Conservation (phyloP, 2,888 invertebrate species). For the Oegoconia quadripuncta region DNA sequence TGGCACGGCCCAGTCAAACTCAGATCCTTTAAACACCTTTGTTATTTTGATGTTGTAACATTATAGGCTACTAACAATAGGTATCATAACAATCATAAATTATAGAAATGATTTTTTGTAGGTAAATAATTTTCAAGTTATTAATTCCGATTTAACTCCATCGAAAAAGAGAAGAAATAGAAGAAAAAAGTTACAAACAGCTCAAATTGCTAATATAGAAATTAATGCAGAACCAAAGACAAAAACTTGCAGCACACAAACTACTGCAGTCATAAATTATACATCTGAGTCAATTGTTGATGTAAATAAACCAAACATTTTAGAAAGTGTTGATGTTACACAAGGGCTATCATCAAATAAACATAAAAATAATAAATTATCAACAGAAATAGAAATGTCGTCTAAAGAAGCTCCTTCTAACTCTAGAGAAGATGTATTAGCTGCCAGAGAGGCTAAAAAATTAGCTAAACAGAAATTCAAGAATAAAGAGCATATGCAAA, state of each 20-base stretch:
- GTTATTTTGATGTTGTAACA: no score
- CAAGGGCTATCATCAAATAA: conserved; percentile 1
- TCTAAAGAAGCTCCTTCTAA: conserved; percentile 38
- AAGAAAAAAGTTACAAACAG: conserved; percentile 40
- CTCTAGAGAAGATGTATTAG: conserved; percentile 53
- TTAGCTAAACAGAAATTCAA: conserved; percentile 55
- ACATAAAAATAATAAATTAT: conserved; percentile 13
- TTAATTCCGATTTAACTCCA: conserved; percentile 19
- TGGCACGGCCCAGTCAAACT: no score
- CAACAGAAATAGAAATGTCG: conserved; percentile 41
- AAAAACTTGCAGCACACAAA: not conserved
- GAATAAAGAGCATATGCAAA: conserved; percentile 31
- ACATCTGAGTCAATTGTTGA: not conserved
- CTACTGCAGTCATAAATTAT: not conserved
- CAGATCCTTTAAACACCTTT: no score
- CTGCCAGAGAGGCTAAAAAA: conserved; percentile 68
- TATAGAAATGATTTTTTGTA: no score
- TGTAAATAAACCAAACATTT: not conserved
- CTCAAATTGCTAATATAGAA: conserved; percentile 14
- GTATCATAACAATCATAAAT: no score
- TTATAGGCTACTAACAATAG: no score
- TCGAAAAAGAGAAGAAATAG: conserved; percentile 48
- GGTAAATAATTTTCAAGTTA: not conserved
- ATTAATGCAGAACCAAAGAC: not conserved
- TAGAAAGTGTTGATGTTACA: not conserved